Evolutionary conservation across 2,888 invertebrate genomes (phyloP), one percentile per base, ranked within the genome.

Genomic region (Dorcus hopei): DNA sequence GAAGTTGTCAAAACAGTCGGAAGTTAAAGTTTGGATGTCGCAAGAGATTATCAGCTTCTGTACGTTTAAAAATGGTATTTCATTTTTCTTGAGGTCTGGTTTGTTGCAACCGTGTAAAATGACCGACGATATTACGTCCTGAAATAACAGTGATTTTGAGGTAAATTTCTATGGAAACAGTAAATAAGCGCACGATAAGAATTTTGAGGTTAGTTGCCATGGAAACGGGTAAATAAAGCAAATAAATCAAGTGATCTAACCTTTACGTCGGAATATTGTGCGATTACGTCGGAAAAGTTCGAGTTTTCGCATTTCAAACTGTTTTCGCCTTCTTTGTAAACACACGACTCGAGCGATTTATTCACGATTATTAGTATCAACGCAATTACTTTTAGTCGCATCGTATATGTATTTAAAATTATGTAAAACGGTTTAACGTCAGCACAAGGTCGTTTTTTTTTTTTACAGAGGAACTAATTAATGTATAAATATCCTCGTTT

Each of bases 61-160:
- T 40, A 66, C 8, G n/a, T 65, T 63, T 11, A 45, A 45, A 42
- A 65, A 69, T 11, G 59, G 57, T 38, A 68, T 54, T 39, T 45
- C 54, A n/a, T 57, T 38, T 41, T 40, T n/a, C 33, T 49, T 39
- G 9, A 62, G 39, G 39, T 52, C 16, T n/a, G 14, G 40, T 53
- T 59, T 56, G 38, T 49, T 48, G 42, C 59, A 58, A n/a, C 54
- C 55, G 8, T 40, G 16, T 9, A 61, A 52, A 7, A 49, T 19
- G 3, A 59, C 54, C 19, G 53, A 49, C 23, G 38, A 38, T 23
- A 64, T 38, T 23, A 42, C 39, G 16, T 57, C 53, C 63, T 63
- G 39, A 41, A 63, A 59, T 0, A 54, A 54, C 41, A 42, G 14
- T 14, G 14, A 14, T 14, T 14, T 14, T 14, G 14, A 14, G 14